Conservation (phyloP, 2,888 invertebrate species). For the Galeopsomyia nigrocyanea region DNA sequence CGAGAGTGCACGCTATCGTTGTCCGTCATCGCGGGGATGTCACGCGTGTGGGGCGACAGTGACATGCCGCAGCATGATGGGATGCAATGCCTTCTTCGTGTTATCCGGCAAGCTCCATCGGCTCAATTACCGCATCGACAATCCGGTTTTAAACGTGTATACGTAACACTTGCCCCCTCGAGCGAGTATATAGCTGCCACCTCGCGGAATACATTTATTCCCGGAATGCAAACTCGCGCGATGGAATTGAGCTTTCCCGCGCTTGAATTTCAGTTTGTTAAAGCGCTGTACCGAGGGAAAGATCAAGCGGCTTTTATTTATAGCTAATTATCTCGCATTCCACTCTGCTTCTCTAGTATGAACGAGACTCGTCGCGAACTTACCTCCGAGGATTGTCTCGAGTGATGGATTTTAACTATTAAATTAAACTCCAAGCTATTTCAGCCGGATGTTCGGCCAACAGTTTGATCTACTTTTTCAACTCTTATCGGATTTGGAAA, state of each 20-base stretch:
- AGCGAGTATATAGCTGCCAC: neutral
- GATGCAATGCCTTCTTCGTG: too few relatives aligned
- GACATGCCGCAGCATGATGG: neutral
- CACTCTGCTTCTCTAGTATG: too few relatives aligned
- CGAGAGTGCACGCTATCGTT: neutral
- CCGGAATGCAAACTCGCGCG: too few relatives aligned
- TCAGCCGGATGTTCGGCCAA: neutral
- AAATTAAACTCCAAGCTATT: slow-evolving; percentile 6
- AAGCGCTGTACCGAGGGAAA: too few relatives aligned
- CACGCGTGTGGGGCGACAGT: neutral
- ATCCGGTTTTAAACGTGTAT: slow-evolving; percentile 36
- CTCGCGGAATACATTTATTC: slow-evolving; percentile 29
- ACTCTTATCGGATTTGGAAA: neutral
- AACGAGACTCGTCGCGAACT: neutral
- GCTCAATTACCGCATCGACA: slow-evolving; percentile 33
- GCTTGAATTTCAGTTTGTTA: too few relatives aligned
- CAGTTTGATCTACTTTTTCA: slow-evolving; percentile 15
- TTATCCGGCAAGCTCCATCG: neutral
- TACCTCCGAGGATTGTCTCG: too few relatives aligned
- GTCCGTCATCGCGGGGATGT: neutral
- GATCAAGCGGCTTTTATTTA: too few relatives aligned
- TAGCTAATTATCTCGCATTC: too few relatives aligned
- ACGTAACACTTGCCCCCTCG: slow-evolving; percentile 42
- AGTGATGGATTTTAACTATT: too few relatives aligned
- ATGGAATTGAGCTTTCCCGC: too few relatives aligned